Evolutionary conservation across 2,113 vertebrate species (phyloP), one percentile per base, ranked within the genome.

Genomic region (Hippocampus comes): DNA sequence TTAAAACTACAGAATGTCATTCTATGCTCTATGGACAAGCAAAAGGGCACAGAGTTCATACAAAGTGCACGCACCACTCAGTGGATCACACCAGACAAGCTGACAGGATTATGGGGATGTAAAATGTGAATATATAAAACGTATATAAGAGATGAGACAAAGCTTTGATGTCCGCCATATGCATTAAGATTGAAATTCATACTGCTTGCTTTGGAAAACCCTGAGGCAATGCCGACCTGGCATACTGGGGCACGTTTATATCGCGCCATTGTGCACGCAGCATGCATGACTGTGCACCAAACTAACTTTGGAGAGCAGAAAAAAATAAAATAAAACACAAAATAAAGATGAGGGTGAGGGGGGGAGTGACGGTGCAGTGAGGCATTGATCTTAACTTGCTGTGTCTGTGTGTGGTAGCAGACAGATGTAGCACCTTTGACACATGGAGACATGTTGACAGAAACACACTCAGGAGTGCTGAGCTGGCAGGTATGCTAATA

Each of bases 1-100:
- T 90, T 89, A 88, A 81, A 87, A 78, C 43, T 53, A 11, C 60
- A 51, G 79, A 89, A 90, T 84, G 78, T 81, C 86, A 82, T n/a
- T 4, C 41, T 30, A 27, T 74, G 78, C 73, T 69, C 78, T n/a
- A 46, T 25, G 48, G 76, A 73, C 51, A 67, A 25, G 15, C 42
- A 76, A 69, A 46, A 78, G 69, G 77, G 79, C 68, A 70, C 15
- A 48, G 9, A 63, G 38, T 57, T 30, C 60, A 73, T 64, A 57
- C 27, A 34, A 73, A 81, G 80, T 63, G 55, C 75, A 61, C 3
- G 14, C 71, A 61, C 21, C 67, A 27, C 67, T 15, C 48, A 1
- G 34, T 9, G 14, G 51, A 72, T 86, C 74, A 71, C 49, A 80
- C 72, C n/a, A 63, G 64, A 73, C 75, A 72, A 70, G 75, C 68